Evolutionary conservation across 2,113 vertebrate genomes (phyloP).

Genomic region (Tupaia chinensis): DNA sequence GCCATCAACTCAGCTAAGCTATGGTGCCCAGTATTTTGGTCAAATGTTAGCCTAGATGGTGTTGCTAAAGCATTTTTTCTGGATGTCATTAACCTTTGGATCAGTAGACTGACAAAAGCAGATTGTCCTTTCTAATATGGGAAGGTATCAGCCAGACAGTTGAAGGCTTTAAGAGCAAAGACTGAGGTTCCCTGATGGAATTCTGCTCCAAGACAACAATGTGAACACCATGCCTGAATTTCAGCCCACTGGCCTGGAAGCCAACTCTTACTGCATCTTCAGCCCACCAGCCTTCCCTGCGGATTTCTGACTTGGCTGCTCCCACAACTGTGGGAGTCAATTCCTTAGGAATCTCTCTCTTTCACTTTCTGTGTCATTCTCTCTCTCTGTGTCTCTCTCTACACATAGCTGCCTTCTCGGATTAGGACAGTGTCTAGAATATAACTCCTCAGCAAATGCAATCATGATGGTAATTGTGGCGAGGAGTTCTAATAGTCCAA

Average conservation of each 20-base stretch:
- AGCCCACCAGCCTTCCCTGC: background rate
- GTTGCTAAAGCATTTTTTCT: background rate
- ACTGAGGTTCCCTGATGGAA: background rate
- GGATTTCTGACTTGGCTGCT: background rate
- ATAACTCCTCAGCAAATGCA: background rate
- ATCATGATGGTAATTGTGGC: background rate
- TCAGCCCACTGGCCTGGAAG: background rate
- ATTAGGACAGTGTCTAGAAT: background rate
- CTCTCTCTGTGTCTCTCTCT: background rate
- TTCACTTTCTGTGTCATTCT: background rate
- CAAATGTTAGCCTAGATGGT: background rate
- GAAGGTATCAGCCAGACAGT: background rate
- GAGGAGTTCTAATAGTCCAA: background rate
- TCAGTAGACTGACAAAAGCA: background rate
- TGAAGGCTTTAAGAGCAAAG: background rate
- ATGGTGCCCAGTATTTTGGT: background rate
- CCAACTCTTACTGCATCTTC: background rate
- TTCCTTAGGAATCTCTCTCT: background rate
- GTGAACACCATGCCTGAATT: background rate
- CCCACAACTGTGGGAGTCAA: background rate
- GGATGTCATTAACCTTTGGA: background rate
- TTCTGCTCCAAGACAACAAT: background rate
- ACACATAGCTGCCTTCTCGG: background rate
- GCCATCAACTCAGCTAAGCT: background rate
- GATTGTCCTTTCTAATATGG: background rate